These are phyloP conservation scores for Archilochus colubris DNA, from an alignment of 2,113 vertebrate species.

Conservation along the genomic window DNA sequence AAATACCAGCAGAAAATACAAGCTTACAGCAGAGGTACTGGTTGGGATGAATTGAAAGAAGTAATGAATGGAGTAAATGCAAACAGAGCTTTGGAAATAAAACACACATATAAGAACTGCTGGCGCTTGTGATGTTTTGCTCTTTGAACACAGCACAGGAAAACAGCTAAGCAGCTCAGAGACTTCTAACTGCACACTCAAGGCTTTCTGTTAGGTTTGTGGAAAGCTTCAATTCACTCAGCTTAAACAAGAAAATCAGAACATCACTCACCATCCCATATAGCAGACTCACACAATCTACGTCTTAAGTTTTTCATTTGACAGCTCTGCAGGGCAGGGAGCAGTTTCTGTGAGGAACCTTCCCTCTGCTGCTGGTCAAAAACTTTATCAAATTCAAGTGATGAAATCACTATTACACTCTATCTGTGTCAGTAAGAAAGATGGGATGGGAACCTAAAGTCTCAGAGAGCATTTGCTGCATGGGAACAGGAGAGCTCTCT, in stretches of 20 bases:
- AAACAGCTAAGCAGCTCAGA: constrained; percentile 39
- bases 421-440: constrained; percentile 15
- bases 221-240: constrained; percentile 6
- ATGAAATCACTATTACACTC: background rate
- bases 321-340: background rate
- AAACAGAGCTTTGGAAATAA: constrained; percentile 50
- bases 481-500: background rate
- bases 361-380: background rate
- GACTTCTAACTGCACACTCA: constrained; percentile 41
- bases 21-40: constrained; percentile 62
- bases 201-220: background rate
- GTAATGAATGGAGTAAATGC: constrained; percentile 57
- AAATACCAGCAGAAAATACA: constrained; percentile 38
- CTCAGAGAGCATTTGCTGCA: constrained; percentile 15
- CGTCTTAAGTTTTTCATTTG: background rate
- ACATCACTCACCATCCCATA: background rate
- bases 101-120: constrained; percentile 62
- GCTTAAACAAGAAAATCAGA: constrained; percentile 6
- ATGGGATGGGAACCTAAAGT: background rate
- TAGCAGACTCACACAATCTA: background rate
- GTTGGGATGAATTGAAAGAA: constrained; percentile 35
- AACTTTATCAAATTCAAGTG: constrained; percentile 39
- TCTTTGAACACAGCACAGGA: constrained; percentile 57
- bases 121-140: constrained; percentile 38
- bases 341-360: background rate